Percentiles rank a stretch among this genome's conserved stretches.
Conservation (phyloP, 2,888 invertebrate genomes). For the Eupithecia dodoneata region DNA sequence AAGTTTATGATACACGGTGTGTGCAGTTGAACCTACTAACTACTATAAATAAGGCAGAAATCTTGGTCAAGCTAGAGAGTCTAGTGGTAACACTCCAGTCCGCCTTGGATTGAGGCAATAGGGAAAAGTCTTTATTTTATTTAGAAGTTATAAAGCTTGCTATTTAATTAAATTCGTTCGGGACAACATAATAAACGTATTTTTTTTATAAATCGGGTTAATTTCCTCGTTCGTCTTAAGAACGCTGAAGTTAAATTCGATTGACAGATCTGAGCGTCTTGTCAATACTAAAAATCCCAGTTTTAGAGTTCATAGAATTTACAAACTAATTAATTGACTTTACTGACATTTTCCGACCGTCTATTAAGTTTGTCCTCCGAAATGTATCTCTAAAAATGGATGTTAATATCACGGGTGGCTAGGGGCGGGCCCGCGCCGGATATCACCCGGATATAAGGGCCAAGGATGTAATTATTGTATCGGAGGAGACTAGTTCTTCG, state of each 20-base stretch:
- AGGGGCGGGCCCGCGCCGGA: constrained; percentile 26
- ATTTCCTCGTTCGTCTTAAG: too few relatives aligned
- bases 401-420: constrained; percentile 36
- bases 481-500: not conserved
- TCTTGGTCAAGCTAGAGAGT: not conserved
- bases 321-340: not conserved
- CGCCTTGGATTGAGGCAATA: not conserved
- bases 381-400: constrained; percentile 35
- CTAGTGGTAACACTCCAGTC: not conserved
- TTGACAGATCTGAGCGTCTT: not conserved
- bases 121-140: not conserved
- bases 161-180: not conserved
- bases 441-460: constrained; percentile 22
- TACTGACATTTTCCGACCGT: constrained; percentile 1
- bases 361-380: not conserved
- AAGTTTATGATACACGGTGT: constrained; percentile 3
- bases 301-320: not conserved
- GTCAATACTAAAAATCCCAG: too few relatives aligned
- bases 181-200: not conserved
- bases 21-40: not conserved
- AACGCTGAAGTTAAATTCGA: not conserved
- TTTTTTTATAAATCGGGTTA: too few relatives aligned
- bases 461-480: constrained; percentile 25
- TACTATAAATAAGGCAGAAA: not conserved
- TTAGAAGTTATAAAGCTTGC: not conserved